phyloP scores from a whole-genome alignment of 2,113 vertebrate genomes.

The Mormoops blainvillei region DNA sequence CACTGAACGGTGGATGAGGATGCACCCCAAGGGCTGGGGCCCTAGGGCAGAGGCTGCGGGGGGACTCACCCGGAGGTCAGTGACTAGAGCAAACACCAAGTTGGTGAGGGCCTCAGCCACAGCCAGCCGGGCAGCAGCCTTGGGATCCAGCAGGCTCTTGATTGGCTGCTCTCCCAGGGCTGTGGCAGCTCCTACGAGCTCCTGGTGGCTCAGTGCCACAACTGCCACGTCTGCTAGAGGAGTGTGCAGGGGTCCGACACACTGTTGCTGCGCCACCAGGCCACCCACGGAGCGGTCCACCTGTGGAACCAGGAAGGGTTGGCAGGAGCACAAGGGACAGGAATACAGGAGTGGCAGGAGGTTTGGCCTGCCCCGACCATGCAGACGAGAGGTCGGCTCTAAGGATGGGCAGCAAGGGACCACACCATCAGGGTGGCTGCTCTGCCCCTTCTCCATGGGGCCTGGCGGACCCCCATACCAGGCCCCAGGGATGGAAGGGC shows the following conservation, averaged over 20 bases:
- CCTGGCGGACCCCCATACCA: neutral
- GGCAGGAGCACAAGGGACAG: neutral
- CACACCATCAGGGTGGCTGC: neutral
- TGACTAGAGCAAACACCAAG: conserved; percentile 89
- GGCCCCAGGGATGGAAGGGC: neutral
- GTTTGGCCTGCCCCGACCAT: neutral
- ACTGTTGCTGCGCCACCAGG: conserved; percentile 95
- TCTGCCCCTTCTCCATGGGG: neutral
- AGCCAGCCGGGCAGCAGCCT: conserved; percentile 88
- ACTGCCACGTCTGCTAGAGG: conserved; percentile 93
- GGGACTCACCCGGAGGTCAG: conserved; percentile 84
- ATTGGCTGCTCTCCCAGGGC: conserved; percentile 94
- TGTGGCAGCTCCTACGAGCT: conserved; percentile 87
- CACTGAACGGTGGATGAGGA: fast-evolving
- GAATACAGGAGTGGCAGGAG: neutral
- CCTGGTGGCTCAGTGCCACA: conserved; percentile 89
- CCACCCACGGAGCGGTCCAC: conserved; percentile 95
- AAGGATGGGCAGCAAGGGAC: neutral
- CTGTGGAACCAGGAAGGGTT: conserved; percentile 67
- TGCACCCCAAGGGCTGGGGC: neutral
- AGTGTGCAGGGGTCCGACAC: conserved; percentile 93
- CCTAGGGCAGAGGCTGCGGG: neutral
- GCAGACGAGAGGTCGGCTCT: neutral
- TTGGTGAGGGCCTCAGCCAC: conserved; percentile 94
- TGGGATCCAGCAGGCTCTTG: conserved; percentile 89